Evolutionary conservation across 2,888 invertebrate species (phyloP), one percentile per base, ranked within the genome.

Genomic region (Serripes groenlandicus): DNA sequence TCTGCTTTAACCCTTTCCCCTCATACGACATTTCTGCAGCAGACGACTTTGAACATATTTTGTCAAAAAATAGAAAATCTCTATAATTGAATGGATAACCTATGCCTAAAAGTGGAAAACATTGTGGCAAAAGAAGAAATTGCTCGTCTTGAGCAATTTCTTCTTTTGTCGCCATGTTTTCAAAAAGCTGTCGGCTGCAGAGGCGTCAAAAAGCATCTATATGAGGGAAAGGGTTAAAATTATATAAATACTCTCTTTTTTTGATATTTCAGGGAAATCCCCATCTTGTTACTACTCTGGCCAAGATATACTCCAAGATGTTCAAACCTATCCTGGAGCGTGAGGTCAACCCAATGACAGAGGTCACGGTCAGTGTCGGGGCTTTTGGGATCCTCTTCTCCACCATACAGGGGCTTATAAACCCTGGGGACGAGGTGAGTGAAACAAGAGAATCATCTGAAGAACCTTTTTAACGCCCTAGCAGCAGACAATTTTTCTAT

Each of bases 341-440:
- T 70, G 95, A 96, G 75, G 96, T 99, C n/a, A 96, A 99, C 95
- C 96, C 98, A 0, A 95, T 96, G 88, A 97, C 96, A 79, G 98
- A 99, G 95, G 96, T 99, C 60, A 93, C 99, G 42, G 97, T 99
- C 1, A 98, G 98, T 0, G 96, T 96, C 54, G 99, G 99, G 7
- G 99, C 99, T 1, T 99, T 99, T 93, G 98, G 99, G 94, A 97
- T 99, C 0, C 95, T 99, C 0, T 99, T 97, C 95, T 97, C 97
- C 68, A 95, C 97, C 15, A 97, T 99, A 83, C 96, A 97, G 94
- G 97, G 98, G 7, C 97, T 98, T 92, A 96, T 99, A 11, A 97
- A 97, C 90, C 96, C 96, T 0, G 98, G 96, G 23, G 96, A 96
- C 91, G 96, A 96, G 93, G 96, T 95, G 76, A 85, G 86, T 52